A percentile compares a stretch with the other conserved stretches of the same genome.
phyloP scores from a whole-genome alignment of 2,888 invertebrate species.

The Eupeodes luniger region DNA sequence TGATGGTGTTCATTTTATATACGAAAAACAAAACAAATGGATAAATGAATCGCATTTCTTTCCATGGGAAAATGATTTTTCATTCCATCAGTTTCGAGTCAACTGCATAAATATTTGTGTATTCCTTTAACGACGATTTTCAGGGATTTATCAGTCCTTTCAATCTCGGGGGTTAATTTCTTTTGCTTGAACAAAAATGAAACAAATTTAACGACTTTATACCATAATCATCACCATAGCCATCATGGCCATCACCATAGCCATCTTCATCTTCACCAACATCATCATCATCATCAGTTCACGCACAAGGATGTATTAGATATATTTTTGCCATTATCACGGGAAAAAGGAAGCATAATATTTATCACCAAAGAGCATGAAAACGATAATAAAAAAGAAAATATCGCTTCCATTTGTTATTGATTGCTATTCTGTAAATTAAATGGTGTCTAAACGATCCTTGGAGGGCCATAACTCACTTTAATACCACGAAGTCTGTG shows the following conservation, averaged over 20 bases:
- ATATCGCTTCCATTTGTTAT: slow-evolving; percentile 45
- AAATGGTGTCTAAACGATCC: slow-evolving; percentile 32
- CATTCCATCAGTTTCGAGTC: background rate
- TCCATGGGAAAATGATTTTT: slow-evolving; percentile 7
- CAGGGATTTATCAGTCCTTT: slow-evolving; percentile 30
- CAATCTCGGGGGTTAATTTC: slow-evolving; percentile 32
- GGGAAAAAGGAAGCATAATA: background rate
- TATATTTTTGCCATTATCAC: slow-evolving; percentile 26
- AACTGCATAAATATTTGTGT: slow-evolving; percentile 25
- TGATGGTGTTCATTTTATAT: too few relatives aligned
- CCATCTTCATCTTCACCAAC: too few relatives aligned
- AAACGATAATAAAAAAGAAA: slow-evolving; percentile 12
- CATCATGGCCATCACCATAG: background rate
- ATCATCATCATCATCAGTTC: background rate
- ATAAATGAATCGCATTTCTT: slow-evolving; percentile 10
- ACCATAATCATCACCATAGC: background rate
- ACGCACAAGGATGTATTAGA: slow-evolving; percentile 28
- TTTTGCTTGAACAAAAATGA: slow-evolving; percentile 39
- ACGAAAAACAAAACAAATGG: too few relatives aligned
- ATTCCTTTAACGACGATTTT: slow-evolving; percentile 24
- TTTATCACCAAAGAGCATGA: slow-evolving; percentile 5
- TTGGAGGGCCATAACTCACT: slow-evolving; percentile 35
- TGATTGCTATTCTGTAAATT: slow-evolving; percentile 39
- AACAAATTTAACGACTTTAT: slow-evolving; percentile 36
- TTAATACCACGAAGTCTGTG: slow-evolving; percentile 15